A percentile compares a stretch with the other conserved stretches of the same genome.
phyloP scores from a whole-genome alignment of 2,797 vertebrate species.

The Kryptolebias ocellatus region DNA sequence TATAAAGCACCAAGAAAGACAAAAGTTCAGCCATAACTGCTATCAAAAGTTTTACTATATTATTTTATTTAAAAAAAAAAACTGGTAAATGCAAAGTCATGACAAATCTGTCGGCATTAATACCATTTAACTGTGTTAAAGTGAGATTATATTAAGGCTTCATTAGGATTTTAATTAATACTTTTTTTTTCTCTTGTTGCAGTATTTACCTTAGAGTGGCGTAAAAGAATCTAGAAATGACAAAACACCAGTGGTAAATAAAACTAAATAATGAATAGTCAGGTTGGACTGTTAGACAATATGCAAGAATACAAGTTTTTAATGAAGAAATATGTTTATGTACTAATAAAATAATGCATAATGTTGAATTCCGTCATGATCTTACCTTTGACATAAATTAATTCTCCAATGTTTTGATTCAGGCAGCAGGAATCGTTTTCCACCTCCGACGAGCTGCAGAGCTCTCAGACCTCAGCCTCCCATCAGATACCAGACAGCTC shows the following conservation, averaged over 20 bases:
- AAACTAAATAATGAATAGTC: too few species aligned
- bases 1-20: background rate
- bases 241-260: too few species aligned
- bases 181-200: background rate
- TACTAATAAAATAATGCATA: background rate
- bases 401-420: constrained; percentile 24
- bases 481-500: constrained; percentile 35
- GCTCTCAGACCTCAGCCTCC: constrained; percentile 24
- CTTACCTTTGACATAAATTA: background rate
- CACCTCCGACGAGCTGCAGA: constrained; percentile 11
- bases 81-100: constrained; percentile 1
- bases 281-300: too few species aligned
- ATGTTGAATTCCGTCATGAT: background rate
- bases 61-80: background rate
- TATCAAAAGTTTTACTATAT: background rate
- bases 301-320: too few species aligned
- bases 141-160: too few species aligned
- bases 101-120: background rate
- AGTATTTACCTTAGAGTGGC: background rate
- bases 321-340: too few species aligned
- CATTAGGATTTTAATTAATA: background rate
- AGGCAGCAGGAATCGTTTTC: constrained; percentile 31
- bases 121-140: too few species aligned
- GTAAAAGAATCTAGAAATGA: background rate
- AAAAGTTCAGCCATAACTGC: constrained; percentile 4